Evolutionary conservation across 1,140 invertebrate species (phyloP).

Genomic region (Zaprionus camerounensis): DNA sequence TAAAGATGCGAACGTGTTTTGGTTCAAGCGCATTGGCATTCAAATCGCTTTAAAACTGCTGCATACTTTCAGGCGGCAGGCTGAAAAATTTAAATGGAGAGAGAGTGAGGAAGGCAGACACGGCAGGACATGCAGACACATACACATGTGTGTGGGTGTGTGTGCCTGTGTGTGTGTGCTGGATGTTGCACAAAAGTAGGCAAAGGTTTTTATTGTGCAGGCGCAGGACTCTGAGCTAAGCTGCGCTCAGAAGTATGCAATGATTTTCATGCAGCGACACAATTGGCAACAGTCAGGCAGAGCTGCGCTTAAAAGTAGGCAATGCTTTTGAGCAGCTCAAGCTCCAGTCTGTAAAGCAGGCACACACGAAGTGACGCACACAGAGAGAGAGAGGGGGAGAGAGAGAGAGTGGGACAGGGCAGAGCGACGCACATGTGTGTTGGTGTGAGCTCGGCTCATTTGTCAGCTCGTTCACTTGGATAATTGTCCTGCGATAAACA

Average conservation of each 20-base stretch:
- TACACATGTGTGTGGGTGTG: constrained; percentile 14
- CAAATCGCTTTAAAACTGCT: constrained; percentile 22
- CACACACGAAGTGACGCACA: neutral
- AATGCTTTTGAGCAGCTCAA: neutral
- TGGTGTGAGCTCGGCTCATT: constrained; percentile 69
- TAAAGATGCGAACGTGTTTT: constrained; percentile 74
- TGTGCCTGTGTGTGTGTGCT: constrained; percentile 17
- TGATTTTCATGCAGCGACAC: neutral
- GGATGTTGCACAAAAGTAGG: no score
- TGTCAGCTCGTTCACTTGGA: constrained; percentile 83
- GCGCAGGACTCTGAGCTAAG: no score
- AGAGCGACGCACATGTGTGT: constrained; percentile 2
- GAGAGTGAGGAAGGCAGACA: neutral
- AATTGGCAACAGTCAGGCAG: neutral
- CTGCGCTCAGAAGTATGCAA: neutral
- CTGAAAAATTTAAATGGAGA: neutral
- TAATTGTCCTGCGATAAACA: constrained; percentile 84
- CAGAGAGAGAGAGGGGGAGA: neutral
- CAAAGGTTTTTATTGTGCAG: no score
- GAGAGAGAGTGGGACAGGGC: constrained; percentile 3
- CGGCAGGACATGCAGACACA: neutral
- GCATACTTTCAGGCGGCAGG: constrained; percentile 14
- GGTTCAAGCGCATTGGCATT: constrained; percentile 17
- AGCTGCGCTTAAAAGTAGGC: neutral
- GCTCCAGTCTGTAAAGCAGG: neutral